Base-by-base conservation (phyloP, 1,140 invertebrate species). In the Acyrthosiphon pisum region DNA sequence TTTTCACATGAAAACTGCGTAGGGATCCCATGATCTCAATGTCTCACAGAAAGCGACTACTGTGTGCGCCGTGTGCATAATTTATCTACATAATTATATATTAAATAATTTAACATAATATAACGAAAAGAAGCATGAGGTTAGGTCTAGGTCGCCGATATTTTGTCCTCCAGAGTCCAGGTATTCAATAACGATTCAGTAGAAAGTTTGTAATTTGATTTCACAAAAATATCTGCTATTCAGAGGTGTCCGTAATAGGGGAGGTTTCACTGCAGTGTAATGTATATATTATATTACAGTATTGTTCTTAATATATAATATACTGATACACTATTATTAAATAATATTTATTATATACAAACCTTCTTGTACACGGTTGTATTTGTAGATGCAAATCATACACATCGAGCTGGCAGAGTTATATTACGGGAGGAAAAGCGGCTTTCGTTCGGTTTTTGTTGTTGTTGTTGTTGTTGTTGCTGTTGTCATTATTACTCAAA, bases 131-230 rank as follows among this genome's bases (percentile, higher is more conserved):
- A 30, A 68, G 60, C 14, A 68, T n/a, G 6, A 56, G 56, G 23
- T 56, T 30, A 23, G 14, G 11, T 56, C 56, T 68, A 3, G 18
- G 20, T 35, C 6, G 7, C n/a, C 22, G 35, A 22, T 81, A 23
- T n/a, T n/a, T 76, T 6, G 30, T 56, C 23, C 41, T 3, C 2
- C 22, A 1, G 3, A 1, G 2, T 3, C 2, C 22, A 1, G 3
- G 14, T 50, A 50, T 50, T 53, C 6, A 53, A 41, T 41, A 22
- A 53, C 4, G 50, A 20, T 53, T 53, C 50, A 22, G 20, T 53
- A 53, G 4, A 53, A 53, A 53, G 50, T 53, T 22, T 53, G 20
- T 53, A 53, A 22, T 22, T 53, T 53, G 18, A 22, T 53, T 53
- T 6, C 20, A 53, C 20, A 3, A 2, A 22, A 53, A 53, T 22